Evolutionary conservation across 2,797 vertebrate genomes (phyloP), one percentile per base, ranked within the genome.

Genomic region (Centropyge bicolor): DNA sequence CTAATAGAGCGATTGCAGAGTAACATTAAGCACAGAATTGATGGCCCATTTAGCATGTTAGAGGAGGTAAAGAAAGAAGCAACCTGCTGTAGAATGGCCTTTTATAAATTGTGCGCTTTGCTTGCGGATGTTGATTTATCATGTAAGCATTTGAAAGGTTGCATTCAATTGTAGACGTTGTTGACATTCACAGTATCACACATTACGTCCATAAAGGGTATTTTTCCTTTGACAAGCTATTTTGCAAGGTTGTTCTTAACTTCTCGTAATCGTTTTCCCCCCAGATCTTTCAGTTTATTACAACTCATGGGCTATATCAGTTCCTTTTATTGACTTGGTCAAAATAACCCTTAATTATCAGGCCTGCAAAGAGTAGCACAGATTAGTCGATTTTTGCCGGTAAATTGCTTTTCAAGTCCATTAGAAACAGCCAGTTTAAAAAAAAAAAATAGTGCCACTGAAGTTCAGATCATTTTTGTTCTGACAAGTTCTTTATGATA

Each of bases 281-380:
- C 13, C 2, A 19, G 19, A 49, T 51, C 31, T 70, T 51, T 55
- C n/a, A 57, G n/a, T 9, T 38, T 49, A 8, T 41, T 63, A 54
- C 19, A 51, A 36, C 40, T 63, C 20, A 54, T 8, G n/a, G 48
- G 20, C 9, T 5, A 67, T 17, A 54, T 76, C 4, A 67, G 40
- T 70, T 76, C 27, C 24, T 52, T 52, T 59, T 75, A 81, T 75
- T 75, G 75, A 86, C 56, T 16, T 0, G 0, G 17, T 20, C 16
- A 70, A 78, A 82, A 80, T 62, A 24, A 74, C 49, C 63, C 59
- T 52, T 76, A 83, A 85, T 86, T 75, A 71, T 60, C 27, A n/a
- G 24, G 20, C 17, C 62, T 48, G 35, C 19, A 73, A 61, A 76
- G 24, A 51, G 63, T 27, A 48, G 59, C 27, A 61, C 14, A 20